These are phyloP conservation scores for Catocala nupta DNA, from an alignment of 2,888 invertebrate genomes.

Conservation along the genomic window DNA sequence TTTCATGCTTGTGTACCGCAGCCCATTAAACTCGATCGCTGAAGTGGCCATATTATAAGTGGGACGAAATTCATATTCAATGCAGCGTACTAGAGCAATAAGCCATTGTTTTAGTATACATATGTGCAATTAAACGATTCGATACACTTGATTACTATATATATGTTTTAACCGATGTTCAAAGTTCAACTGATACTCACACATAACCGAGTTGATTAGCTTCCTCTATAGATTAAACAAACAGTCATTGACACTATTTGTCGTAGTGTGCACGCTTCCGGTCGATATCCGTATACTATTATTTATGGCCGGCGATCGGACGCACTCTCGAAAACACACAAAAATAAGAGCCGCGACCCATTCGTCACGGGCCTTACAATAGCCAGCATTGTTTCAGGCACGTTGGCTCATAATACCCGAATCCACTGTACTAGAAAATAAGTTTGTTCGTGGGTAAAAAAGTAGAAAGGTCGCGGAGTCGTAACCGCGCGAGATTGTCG, in stretches of 20 bases:
- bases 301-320: conserved; percentile 75
- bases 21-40: conserved; percentile 51
- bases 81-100: conserved; percentile 40
- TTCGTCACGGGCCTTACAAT: conserved; percentile 81
- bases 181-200: conserved; percentile 46
- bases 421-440: conserved; percentile 72
- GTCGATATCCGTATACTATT: conserved; percentile 79
- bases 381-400: conserved; percentile 78
- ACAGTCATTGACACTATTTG: conserved; percentile 77
- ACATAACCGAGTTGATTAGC: conserved; percentile 60
- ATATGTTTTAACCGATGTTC: conserved; percentile 39
- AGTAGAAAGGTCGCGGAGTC: conserved; percentile 59
- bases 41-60: conserved; percentile 37
- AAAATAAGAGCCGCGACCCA: conserved; percentile 76
- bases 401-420: conserved; percentile 68
- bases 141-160: conserved; percentile 49
- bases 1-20: conserved; percentile 55
- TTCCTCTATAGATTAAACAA: conserved; percentile 69
- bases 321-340: conserved; percentile 82
- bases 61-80: conserved; percentile 40
- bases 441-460: conserved; percentile 64
- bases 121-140: conserved; percentile 56
- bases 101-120: conserved; percentile 55
- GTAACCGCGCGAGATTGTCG: conserved; percentile 48
- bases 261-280: conserved; percentile 78